A percentile compares a stretch with the other conserved stretches of the same genome.
Conservation (phyloP, 2,888 invertebrate genomes). For the Eupithecia subumbrata region DNA sequence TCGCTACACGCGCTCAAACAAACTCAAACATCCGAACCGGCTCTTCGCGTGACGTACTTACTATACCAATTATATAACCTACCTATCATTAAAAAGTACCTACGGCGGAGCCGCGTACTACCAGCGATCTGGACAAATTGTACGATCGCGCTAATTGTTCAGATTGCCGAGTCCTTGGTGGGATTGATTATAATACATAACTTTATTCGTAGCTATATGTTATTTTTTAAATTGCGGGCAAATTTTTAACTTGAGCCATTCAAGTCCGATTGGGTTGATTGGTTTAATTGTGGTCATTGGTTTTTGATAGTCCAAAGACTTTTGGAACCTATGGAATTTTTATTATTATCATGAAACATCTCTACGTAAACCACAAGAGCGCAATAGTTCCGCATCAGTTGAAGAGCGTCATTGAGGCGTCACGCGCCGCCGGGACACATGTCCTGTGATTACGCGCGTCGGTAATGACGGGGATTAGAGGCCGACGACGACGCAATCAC, state of each 20-base stretch:
- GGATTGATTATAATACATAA: constrained; percentile 39
- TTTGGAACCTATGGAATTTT: not conserved
- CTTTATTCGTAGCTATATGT: constrained; percentile 18
- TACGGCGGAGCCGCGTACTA: constrained; percentile 36
- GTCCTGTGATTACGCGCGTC: constrained; percentile 28
- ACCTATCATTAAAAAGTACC: constrained; percentile 48
- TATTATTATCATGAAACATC: not conserved
- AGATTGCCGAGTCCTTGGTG: constrained; percentile 33
- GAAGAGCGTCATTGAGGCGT: not conserved
- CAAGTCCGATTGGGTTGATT: constrained; percentile 20
- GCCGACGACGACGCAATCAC: constrained; percentile 53
- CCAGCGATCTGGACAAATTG: constrained; percentile 26
- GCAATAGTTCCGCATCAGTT: not conserved
- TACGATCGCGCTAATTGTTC: constrained; percentile 32
- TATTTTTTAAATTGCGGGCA: constrained; percentile 14
- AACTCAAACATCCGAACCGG: constrained; percentile 52
- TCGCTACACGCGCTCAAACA: constrained; percentile 48
- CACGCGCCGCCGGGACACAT: not conserved
- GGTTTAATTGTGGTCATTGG: constrained; percentile 12
- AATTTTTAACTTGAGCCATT: constrained; percentile 18
- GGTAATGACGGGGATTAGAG: constrained; percentile 57
- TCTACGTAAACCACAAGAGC: not conserved
- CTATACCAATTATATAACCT: constrained; percentile 55
- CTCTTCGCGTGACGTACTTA: constrained; percentile 52
- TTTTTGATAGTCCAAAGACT: not conserved